A percentile compares a stretch with the other conserved stretches of the same genome.
Evolutionary conservation across 2,888 invertebrate genomes (phyloP).

Genomic region (Nemotelus pantherinus): DNA sequence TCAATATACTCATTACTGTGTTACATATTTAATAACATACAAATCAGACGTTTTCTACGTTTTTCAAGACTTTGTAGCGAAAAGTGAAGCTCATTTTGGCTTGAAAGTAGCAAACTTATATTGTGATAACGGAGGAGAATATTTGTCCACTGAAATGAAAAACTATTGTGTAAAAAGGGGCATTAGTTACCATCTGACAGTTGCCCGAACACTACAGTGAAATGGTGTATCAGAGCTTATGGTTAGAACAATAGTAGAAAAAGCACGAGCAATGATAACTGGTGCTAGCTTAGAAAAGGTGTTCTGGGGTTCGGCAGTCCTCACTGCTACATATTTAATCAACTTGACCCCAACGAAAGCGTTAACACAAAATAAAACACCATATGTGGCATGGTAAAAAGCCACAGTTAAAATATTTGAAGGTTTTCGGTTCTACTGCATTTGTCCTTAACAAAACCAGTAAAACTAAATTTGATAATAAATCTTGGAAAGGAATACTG

Average conservation of each 20-base stretch:
- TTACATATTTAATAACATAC: slow-evolving; percentile 47
- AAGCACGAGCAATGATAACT: slow-evolving; percentile 55
- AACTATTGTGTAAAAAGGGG: slow-evolving; percentile 57
- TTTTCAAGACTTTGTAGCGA: slow-evolving; percentile 52
- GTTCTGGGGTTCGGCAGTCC: slow-evolving; percentile 58
- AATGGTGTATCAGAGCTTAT: slow-evolving; percentile 61
- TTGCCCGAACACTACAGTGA: slow-evolving; percentile 60
- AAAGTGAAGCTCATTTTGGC: slow-evolving; percentile 53
- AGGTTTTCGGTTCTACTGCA: slow-evolving; percentile 58
- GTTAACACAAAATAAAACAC: slow-evolving; percentile 57
- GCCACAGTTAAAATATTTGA: slow-evolving; percentile 56
- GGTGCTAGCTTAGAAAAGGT: background rate
- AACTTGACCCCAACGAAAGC: slow-evolving; percentile 59
- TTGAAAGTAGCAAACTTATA: slow-evolving; percentile 54
- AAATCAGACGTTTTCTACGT: slow-evolving; percentile 54
- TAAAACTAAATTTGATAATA: slow-evolving; percentile 57
- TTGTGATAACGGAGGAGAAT: slow-evolving; percentile 38
- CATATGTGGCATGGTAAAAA: too few species aligned
- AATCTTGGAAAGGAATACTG: slow-evolving; percentile 57
- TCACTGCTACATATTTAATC: slow-evolving; percentile 59
- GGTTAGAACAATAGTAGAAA: slow-evolving; percentile 60
- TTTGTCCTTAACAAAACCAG: slow-evolving; percentile 56
- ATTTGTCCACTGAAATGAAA: slow-evolving; percentile 57
- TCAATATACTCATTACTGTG: slow-evolving; percentile 57
- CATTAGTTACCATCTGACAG: slow-evolving; percentile 60